phyloP scores from a whole-genome alignment of 2,797 vertebrate genomes.

The Leucoraja ocellata region DNA sequence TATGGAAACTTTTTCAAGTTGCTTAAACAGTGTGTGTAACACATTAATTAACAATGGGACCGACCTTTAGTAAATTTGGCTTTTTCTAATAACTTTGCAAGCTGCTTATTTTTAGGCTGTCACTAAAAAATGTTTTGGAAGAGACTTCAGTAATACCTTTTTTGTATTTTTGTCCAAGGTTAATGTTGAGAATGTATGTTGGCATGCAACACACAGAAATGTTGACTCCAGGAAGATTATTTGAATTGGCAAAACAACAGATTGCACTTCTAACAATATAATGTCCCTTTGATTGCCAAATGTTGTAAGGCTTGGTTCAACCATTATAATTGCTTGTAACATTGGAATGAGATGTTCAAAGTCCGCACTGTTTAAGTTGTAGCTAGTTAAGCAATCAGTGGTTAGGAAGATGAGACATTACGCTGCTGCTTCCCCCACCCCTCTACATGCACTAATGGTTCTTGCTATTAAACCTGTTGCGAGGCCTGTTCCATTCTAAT shows the following conservation, averaged over 20 bases:
- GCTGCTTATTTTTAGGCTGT: neutral
- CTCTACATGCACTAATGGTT: conserved; percentile 84
- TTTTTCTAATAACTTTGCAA: neutral
- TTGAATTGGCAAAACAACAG: neutral
- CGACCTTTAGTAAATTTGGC: neutral
- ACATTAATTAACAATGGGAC: neutral
- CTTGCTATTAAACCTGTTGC: conserved; percentile 69
- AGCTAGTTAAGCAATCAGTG: neutral
- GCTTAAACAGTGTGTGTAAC: neutral
- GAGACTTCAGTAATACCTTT: neutral
- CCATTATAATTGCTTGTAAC: neutral
- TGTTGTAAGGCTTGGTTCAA: neutral
- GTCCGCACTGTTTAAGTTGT: neutral
- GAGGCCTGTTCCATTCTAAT: conserved; percentile 84
- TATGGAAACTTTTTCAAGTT: neutral
- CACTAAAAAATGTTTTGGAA: neutral
- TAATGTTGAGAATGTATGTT: neutral
- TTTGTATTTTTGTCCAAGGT: neutral
- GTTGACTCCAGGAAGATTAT: neutral
- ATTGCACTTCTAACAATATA: neutral
- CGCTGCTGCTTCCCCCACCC: conserved; percentile 67
- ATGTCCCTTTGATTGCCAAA: neutral
- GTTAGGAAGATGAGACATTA: conserved; percentile 75
- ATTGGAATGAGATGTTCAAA: neutral
- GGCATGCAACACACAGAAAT: neutral